Conservation (phyloP, 1,140 invertebrate genomes). For the Mizuhopecten yessoensis region DNA sequence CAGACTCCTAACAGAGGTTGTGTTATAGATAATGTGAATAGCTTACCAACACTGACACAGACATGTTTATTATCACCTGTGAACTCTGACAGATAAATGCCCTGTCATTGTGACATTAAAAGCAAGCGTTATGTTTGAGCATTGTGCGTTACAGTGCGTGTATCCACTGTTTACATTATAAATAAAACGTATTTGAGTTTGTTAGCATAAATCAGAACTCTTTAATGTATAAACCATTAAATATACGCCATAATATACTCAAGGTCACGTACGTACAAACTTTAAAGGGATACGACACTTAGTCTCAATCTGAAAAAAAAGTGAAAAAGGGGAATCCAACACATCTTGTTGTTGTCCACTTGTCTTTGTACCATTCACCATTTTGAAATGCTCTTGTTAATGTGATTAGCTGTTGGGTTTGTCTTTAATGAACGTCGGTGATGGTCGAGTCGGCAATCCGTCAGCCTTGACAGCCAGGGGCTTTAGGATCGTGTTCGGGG, state of each 20-base stretch:
- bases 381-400: neutral
- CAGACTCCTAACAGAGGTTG: too few relatives aligned
- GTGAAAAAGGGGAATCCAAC: too few relatives aligned
- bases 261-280: too few relatives aligned
- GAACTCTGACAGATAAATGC: neutral
- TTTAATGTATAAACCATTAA: too few relatives aligned
- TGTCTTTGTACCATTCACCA: too few relatives aligned
- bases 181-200: neutral
- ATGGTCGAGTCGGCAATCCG: neutral
- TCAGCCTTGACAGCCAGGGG: slow-evolving; percentile 9
- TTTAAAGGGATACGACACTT: too few relatives aligned
- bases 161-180: neutral
- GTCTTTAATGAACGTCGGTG: neutral
- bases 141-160: neutral
- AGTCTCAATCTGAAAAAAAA: too few relatives aligned
- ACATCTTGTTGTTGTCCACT: too few relatives aligned
- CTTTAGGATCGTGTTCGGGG: neutral
- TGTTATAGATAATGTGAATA: too few relatives aligned
- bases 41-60: too few relatives aligned
- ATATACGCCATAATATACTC: too few relatives aligned
- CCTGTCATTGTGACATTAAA: neutral
- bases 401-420: neutral
- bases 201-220: too few relatives aligned
- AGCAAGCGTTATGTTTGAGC: neutral
- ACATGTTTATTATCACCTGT: neutral